Conservation (phyloP, 53 echinoderm and acorn worm genomes). For the Holothuria leucospilota region DNA sequence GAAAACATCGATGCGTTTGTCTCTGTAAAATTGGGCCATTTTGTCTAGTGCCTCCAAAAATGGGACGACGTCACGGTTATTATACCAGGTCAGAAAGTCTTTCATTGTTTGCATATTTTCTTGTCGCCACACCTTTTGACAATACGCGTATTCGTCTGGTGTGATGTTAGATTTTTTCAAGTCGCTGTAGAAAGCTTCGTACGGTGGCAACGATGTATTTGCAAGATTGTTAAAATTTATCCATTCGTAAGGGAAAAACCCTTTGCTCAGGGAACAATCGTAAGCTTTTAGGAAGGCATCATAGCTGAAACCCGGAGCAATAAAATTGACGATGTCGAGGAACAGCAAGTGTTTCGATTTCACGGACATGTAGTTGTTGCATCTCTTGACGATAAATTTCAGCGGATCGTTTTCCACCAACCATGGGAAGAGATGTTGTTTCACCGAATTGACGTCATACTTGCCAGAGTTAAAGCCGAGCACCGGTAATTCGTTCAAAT, state of each 20-base stretch:
- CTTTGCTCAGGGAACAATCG: slow-evolving; percentile 43
- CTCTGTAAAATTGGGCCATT: neutral
- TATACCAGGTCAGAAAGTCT: slow-evolving; percentile 49
- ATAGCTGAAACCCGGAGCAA: slow-evolving; percentile 46
- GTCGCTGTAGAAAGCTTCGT: neutral
- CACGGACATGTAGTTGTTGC: too few relatives aligned
- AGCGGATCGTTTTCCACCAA: neutral
- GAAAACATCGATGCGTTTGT: neutral
- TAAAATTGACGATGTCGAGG: too few relatives aligned
- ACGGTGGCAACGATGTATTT: slow-evolving; percentile 1
- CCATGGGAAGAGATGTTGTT: neutral
- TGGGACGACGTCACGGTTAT: neutral
- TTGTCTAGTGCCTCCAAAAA: slow-evolving; percentile 52
- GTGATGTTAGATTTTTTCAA: slow-evolving; percentile 40
- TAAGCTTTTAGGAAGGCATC: slow-evolving; percentile 58
- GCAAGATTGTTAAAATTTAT: slow-evolving; percentile 36
- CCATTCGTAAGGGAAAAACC: slow-evolving; percentile 67
- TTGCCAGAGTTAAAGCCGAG: slow-evolving; percentile 41
- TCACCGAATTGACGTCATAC: slow-evolving; percentile 38
- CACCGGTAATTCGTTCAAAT: slow-evolving; percentile 38
- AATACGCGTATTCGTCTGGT: slow-evolving; percentile 40
- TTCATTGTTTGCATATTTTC: slow-evolving; percentile 10
- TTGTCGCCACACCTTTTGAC: slow-evolving; percentile 11
- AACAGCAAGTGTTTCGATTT: slow-evolving; percentile 22
- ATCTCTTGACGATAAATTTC: slow-evolving; percentile 25